Evolutionary conservation across 2,113 vertebrate genomes (phyloP).

Genomic region (Neogobius melanostomus): DNA sequence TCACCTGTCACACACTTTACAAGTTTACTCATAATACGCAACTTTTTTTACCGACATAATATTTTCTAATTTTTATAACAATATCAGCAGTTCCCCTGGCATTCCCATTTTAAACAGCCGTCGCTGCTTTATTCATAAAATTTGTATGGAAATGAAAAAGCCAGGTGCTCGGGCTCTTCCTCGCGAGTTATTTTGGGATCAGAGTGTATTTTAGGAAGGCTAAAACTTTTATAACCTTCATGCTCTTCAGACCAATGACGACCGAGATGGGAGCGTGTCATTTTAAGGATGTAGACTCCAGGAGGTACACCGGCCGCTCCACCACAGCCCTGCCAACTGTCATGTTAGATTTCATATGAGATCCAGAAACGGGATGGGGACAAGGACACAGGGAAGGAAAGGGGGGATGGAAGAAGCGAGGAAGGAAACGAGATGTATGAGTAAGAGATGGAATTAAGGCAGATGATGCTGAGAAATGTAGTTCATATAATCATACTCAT

Average conservation of each 20-base stretch:
- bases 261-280: slow-evolving; percentile 40
- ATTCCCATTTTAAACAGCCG: neutral
- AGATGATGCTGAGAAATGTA: neutral
- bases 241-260: slow-evolving; percentile 38
- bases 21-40: too few species aligned
- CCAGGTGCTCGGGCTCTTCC: slow-evolving; percentile 15
- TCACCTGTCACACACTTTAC: too few species aligned
- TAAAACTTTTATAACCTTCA: slow-evolving; percentile 33
- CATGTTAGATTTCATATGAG: slow-evolving; percentile 57
- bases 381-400: slow-evolving; percentile 27
- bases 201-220: slow-evolving; percentile 26
- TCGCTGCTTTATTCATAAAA: neutral
- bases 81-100: neutral
- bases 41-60: too few species aligned
- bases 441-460: neutral
- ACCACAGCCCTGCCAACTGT: slow-evolving; percentile 52
- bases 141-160: slow-evolving; percentile 3
- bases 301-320: slow-evolving; percentile 40
- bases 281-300: slow-evolving; percentile 42
- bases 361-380: slow-evolving; percentile 28
- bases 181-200: slow-evolving; percentile 23
- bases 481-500: neutral
- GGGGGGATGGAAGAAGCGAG: slow-evolving; percentile 19
- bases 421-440: neutral
- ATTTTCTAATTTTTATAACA: neutral